Evolutionary conservation across 2,797 vertebrate species (phyloP).

Genomic region (Toxotes lorentzi): DNA sequence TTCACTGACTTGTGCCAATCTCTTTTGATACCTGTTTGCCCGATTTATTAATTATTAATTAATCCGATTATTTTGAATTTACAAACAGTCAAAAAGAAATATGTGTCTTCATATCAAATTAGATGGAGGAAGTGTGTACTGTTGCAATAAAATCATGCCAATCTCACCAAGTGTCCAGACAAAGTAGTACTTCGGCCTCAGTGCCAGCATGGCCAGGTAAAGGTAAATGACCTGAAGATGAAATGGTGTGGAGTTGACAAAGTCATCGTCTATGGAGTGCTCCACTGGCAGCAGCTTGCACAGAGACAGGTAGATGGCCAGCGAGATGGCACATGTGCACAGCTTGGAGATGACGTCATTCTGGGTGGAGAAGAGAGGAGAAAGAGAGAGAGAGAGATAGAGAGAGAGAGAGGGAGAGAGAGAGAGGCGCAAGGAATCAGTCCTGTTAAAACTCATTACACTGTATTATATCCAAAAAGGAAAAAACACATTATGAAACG

Average conservation of each 20-base stretch:
- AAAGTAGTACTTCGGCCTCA: conserved; percentile 98
- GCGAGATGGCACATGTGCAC: conserved; percentile 90
- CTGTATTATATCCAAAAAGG: not conserved
- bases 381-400: not conserved
- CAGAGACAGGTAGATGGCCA: conserved; percentile 92
- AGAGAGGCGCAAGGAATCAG: not conserved
- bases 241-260: conserved; percentile 89
- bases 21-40: not conserved
- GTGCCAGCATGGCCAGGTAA: conserved; percentile 93
- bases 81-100: not conserved
- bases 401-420: not conserved
- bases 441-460: not conserved
- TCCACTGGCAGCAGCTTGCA: conserved; percentile 91
- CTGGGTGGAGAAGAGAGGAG: conserved; percentile 75
- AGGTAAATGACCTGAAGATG: conserved; percentile 91
- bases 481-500: not conserved
- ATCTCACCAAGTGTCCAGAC: conserved; percentile 97
- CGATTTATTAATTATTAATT: too few relatives aligned
- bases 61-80: not conserved
- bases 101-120: not conserved
- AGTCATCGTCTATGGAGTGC: conserved; percentile 88
- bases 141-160: not conserved
- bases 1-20: not conserved
- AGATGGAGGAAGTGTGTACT: not conserved
- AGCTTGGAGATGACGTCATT: conserved; percentile 92